phyloP scores from a whole-genome alignment of 2,888 invertebrate species.

The Ochlodes sylvanus region DNA sequence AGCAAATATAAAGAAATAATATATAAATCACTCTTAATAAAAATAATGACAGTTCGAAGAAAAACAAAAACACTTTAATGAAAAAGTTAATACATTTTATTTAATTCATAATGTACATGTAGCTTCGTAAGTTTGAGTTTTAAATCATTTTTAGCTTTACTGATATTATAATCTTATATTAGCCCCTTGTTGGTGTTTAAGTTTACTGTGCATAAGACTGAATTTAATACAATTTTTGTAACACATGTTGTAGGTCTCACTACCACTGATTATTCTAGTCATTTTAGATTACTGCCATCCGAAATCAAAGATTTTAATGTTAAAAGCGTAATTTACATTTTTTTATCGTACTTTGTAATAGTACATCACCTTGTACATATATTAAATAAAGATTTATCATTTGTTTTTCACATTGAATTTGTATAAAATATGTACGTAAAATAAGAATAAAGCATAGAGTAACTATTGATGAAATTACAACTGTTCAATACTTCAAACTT shows the following conservation, averaged over 20 bases:
- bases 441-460: neutral
- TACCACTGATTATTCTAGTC: conserved; percentile 30
- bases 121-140: no score
- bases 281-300: conserved; percentile 17
- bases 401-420: conserved; percentile 4
- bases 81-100: no score
- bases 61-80: no score
- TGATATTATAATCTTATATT: conserved; percentile 7
- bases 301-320: conserved; percentile 2
- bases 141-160: neutral
- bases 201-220: conserved; percentile 50
- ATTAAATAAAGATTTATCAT: conserved; percentile 10
- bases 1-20: no score
- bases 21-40: no score
- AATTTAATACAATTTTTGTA: conserved; percentile 45
- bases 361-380: conserved; percentile 15
- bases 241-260: conserved; percentile 5
- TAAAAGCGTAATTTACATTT: neutral
- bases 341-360: neutral
- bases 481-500: neutral
- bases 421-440: conserved; percentile 15
- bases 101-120: no score
- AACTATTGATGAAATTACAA: conserved; percentile 23
- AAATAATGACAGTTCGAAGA: no score
- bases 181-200: conserved; percentile 40